Base-by-base conservation (phyloP, 2,113 vertebrate genomes). In the Spea multiplicata region DNA sequence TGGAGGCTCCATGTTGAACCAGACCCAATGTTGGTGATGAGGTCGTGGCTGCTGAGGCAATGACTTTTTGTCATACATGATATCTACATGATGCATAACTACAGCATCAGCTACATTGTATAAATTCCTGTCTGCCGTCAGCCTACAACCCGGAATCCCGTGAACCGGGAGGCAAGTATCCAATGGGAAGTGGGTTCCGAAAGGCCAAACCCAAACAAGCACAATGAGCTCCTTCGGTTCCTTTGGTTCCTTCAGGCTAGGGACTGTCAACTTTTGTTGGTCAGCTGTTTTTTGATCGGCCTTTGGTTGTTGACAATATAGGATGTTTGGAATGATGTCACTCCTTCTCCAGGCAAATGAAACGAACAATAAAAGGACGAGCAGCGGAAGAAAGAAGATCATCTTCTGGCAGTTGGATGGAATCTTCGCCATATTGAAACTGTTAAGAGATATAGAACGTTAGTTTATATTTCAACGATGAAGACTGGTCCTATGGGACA, bases 1-100 rank as follows among this genome's bases (percentile, higher is more conserved):
- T 17, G 74, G 74, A 8, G 74, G 66, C 46, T 76, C 74, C 74
- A 76, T 57, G 52, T 76, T 69, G n/a, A 76, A 76, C 74, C 74
- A 76, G 52, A 76, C 45, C 74, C 74, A 76, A 13, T 66, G 66
- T 44, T 76, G 74, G 30, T 68, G 1, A 69, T 13, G 50, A 57
- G 74, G 74, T 5, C 74, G 53, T 59, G 65, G 50, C 17, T 59
- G 3, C 9, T 61, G 52, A 4, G 74, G 74, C n/a, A 76, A 76
- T 17, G 17, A 48, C 4, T 4, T 59, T 8, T 9, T 66, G 7
- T 57, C 44, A 44, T 69, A 47, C 65, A 68, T 68, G 16, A 76
- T 69, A 44, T 76, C 74, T 13, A 59, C 50, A 48, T 76, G 74
- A 45, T 76, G 74, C n/a, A 76, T 69, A 10, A 68, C 65, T 10